Evolutionary conservation across 2,113 vertebrate species (phyloP), one percentile per base, ranked within the genome.

Genomic region (Agapornis roseicollis): DNA sequence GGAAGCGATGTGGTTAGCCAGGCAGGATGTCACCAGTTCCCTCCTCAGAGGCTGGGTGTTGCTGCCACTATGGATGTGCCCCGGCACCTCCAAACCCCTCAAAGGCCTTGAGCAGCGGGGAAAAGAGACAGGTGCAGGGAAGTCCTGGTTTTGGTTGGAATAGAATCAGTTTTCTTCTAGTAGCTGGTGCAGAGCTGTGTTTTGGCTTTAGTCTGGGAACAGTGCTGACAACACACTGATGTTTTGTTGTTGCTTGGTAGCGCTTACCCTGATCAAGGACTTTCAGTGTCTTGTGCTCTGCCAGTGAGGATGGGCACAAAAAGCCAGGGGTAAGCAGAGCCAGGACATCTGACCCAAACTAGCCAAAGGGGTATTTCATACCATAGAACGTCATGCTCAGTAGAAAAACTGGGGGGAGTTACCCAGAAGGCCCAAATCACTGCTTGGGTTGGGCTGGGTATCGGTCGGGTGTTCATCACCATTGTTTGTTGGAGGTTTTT

Each of bases 61-160:
- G 9, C 39, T 17, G 31, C 46, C 37, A 56, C n/a, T 9, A 6
- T 28, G 63, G 19, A 68, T 60, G 37, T 76, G 31, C 4, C 17
- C 4, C 29, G 41, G 35, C 23, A 44, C 44, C 52, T 91, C 49
- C 83, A 73, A 80, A 71, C 13, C 37, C 53, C 23, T 20, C 74
- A 35, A 35, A 44, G 52, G 14, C 27, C 72, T 49, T 0, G 0
- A 76, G 42, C 47, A 78, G 35, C 2, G 2, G 2, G 0, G 37
- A 50, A 73, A 82, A 70, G 47, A 55, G 76, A 28, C 55, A 15
- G 18, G 53, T 92, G 89, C 83, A 66, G 80, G 56, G 33, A 58
- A 24, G 56, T 58, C 56, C 33, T 24, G 33, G 33, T 58, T 58
- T 58, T 6, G 4, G 22, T 6, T 10, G 56, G 55, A 13, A 16